Evolutionary conservation across 2,797 vertebrate genomes (phyloP).

Genomic region (Poeciliopsis infans): DNA sequence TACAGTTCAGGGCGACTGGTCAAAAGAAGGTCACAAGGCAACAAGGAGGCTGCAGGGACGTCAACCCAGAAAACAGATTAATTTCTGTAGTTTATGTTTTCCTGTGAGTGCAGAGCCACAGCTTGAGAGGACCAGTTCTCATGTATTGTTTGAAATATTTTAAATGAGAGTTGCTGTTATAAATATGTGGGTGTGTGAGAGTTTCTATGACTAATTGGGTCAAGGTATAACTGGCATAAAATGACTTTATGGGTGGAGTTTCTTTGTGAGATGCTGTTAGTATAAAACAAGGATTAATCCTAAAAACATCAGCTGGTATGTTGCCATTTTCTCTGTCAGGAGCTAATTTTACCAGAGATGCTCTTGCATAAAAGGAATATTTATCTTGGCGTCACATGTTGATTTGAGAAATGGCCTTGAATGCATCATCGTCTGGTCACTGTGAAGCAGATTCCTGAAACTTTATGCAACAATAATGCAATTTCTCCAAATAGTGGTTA

Average conservation of each 20-base stretch:
- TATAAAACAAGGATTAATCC: no score
- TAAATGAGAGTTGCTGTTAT: background rate
- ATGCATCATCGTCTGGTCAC: background rate
- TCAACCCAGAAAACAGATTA: background rate
- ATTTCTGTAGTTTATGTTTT: background rate
- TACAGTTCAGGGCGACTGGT: background rate
- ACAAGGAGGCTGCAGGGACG: background rate
- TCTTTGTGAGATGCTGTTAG: background rate
- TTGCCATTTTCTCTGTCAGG: background rate
- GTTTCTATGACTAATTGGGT: slow-evolving; percentile 24
- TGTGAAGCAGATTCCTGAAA: slow-evolving; percentile 6
- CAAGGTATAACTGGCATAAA: background rate
- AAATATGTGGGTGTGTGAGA: background rate
- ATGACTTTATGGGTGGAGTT: slow-evolving; percentile 43
- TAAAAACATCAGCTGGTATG: background rate
- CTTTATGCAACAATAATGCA: slow-evolving; percentile 8
- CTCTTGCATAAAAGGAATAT: background rate
- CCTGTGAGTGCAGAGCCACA: slow-evolving; percentile 6
- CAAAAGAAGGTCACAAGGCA: background rate
- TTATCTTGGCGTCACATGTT: background rate
- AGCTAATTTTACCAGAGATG: background rate
- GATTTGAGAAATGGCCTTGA: background rate
- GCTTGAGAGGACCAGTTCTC: background rate
- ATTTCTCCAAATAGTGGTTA: background rate
- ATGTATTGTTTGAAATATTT: slow-evolving; percentile 15